Evolutionary conservation across 2,888 invertebrate species (phyloP).

Genomic region (Trypoxylon attenuatum): DNA sequence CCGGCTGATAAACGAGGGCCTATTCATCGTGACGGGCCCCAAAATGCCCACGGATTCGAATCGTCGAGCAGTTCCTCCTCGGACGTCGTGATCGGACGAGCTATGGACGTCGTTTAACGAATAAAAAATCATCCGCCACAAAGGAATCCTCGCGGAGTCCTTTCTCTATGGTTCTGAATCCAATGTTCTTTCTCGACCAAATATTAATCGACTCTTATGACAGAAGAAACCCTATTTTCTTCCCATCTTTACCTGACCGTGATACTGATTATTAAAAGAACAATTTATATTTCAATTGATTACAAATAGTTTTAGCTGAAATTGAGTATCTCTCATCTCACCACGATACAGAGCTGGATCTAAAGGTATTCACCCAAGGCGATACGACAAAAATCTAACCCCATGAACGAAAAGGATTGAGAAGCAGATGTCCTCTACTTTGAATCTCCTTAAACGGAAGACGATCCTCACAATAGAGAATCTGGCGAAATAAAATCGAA

Average conservation of each 20-base stretch:
- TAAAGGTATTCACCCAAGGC: no score
- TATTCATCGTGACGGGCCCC: slow-evolving; percentile 37
- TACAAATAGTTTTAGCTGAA: no score
- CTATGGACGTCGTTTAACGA: slow-evolving; percentile 22
- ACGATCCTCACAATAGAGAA: no score
- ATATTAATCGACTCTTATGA: no score
- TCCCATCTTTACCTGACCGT: no score
- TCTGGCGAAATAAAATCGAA: background rate
- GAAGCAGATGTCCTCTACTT: slow-evolving; percentile 49
- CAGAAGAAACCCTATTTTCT: no score
- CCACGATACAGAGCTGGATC: no score
- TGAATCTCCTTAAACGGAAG: slow-evolving; percentile 7
- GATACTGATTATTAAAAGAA: no score
- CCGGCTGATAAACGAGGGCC: slow-evolving; percentile 56
- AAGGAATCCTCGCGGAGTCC: slow-evolving; percentile 9
- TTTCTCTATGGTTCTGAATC: no score
- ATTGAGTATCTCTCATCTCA: no score
- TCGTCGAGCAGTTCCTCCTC: slow-evolving; percentile 36
- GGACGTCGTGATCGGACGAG: slow-evolving; percentile 25
- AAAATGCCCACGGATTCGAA: slow-evolving; percentile 39
- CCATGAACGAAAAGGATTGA: slow-evolving; percentile 18
- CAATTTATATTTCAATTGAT: no score
- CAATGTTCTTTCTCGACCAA: no score
- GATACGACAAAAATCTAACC: slow-evolving; percentile 39
- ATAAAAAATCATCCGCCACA: slow-evolving; percentile 29